Evolutionary conservation across 2,888 invertebrate species (phyloP), one percentile per base, ranked within the genome.

Genomic region (Caenorhabditis auriculariae): DNA sequence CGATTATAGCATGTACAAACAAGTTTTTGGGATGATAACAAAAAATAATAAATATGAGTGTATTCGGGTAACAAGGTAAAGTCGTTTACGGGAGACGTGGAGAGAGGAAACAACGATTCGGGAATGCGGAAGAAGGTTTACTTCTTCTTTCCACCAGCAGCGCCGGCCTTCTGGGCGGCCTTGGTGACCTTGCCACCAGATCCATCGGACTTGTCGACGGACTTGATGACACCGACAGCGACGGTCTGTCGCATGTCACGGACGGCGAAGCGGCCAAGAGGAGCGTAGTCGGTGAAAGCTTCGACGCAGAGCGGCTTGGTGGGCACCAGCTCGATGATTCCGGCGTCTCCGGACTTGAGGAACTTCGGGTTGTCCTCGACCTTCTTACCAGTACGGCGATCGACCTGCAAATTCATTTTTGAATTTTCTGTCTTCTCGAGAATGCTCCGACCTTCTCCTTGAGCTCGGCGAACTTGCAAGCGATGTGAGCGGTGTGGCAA

Each of bases 401-500:
- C 96, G 76, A 72, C 70, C 64, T 66, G 43, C n/a, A n/a, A n/a
- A n/a, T n/a, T n/a, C n/a, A n/a, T n/a, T n/a, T n/a, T n/a, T n/a
- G n/a, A n/a, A n/a, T n/a, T n/a, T n/a, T n/a, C n/a, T n/a, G n/a
- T n/a, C n/a, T n/a, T n/a, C n/a, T n/a, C n/a, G n/a, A n/a, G n/a
- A n/a, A n/a, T n/a, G n/a, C n/a, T n/a, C n/a, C n/a, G n/a, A 68
- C 68, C 86, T 98, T 96, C 85, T 96, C 93, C 86, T 92, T 91
- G 85, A 98, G 92, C 86, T 96, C 94, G 54, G 90, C 88, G 87
- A 99, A 99, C 86, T 96, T 98, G 88, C 98, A 98, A 82, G 96
- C 96, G 86, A 98, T 98, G 87, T 98, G 98, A 82, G 96, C 95
- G 64, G 98, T 99, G 89, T 98, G 96, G 85, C 98, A 98, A 89